A percentile compares a stretch with the other conserved stretches of the same genome.
Conservation (phyloP, 1,140 invertebrate species). For the Lasaia peninsularis region DNA sequence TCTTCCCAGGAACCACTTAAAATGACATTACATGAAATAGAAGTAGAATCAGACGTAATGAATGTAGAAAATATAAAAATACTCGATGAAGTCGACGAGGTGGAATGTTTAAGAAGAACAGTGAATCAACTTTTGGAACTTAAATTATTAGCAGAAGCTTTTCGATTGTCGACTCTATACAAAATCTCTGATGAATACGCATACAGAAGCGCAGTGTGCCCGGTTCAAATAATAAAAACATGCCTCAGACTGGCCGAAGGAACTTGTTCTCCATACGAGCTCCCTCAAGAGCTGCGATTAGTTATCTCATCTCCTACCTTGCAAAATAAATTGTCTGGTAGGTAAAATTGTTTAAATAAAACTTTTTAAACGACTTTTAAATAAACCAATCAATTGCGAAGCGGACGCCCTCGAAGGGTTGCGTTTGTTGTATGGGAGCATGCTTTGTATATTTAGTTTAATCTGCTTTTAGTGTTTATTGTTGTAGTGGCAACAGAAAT, state of each 20-base stretch:
- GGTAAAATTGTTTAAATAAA: conserved; percentile 11
- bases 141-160: conserved; percentile 56
- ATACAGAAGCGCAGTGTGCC: conserved; percentile 47
- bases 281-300: conserved; percentile 61
- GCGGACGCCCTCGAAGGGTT: too few relatives aligned
- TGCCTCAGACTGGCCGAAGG: conserved; percentile 63
- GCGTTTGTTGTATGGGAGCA: too few relatives aligned
- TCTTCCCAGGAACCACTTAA: conserved; percentile 54
- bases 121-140: conserved; percentile 52
- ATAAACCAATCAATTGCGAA: too few relatives aligned
- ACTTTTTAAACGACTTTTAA: too few relatives aligned
- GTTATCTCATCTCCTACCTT: conserved; percentile 58
- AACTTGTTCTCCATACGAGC: conserved; percentile 57
- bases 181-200: conserved; percentile 47
- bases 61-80: conserved; percentile 57
- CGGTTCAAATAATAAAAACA: conserved; percentile 57
- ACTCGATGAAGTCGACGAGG: conserved; percentile 47
- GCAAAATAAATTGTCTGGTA: conserved; percentile 60
- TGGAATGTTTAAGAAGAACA: conserved; percentile 52
- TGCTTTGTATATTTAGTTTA: too few relatives aligned
- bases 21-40: conserved; percentile 59
- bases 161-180: conserved; percentile 58
- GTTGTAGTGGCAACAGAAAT: too few relatives aligned
- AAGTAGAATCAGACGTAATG: conserved; percentile 64
- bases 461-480: too few relatives aligned